phyloP scores from a whole-genome alignment of 2,113 vertebrate genomes.

The Saccopteryx leptura region DNA sequence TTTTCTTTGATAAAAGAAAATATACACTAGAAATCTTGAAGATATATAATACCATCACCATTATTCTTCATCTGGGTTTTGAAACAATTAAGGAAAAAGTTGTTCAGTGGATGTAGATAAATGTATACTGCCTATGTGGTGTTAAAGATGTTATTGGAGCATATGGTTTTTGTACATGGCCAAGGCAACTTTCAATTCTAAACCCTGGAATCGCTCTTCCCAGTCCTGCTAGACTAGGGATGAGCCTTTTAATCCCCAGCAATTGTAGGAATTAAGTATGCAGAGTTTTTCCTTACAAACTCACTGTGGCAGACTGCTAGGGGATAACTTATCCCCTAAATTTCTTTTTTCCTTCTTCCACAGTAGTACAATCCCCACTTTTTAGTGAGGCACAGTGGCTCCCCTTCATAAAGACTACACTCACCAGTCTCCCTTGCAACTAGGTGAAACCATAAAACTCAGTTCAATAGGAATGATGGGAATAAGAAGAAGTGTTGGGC shows the following conservation, averaged over 20 bases:
- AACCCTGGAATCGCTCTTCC: background rate
- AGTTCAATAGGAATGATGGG: background rate
- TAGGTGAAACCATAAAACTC: background rate
- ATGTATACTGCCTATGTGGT: background rate
- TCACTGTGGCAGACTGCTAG: background rate
- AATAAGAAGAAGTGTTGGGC: background rate
- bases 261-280: background rate
- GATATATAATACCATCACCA: background rate
- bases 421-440: background rate
- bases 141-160: background rate
- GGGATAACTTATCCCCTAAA: background rate
- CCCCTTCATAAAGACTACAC: background rate
- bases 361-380: rapidly evolving
- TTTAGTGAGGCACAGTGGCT: background rate
- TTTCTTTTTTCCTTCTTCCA: background rate
- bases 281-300: background rate
- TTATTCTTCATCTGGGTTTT: background rate
- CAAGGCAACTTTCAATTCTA: background rate
- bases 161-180: background rate
- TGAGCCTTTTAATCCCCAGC: background rate
- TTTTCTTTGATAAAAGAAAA: background rate
- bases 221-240: background rate
- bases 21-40: background rate
- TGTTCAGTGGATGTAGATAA: conserved; percentile 8
- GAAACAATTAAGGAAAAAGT: background rate